phyloP scores from a whole-genome alignment of 2,113 vertebrate genomes.

The Lipophrys pholis region DNA sequence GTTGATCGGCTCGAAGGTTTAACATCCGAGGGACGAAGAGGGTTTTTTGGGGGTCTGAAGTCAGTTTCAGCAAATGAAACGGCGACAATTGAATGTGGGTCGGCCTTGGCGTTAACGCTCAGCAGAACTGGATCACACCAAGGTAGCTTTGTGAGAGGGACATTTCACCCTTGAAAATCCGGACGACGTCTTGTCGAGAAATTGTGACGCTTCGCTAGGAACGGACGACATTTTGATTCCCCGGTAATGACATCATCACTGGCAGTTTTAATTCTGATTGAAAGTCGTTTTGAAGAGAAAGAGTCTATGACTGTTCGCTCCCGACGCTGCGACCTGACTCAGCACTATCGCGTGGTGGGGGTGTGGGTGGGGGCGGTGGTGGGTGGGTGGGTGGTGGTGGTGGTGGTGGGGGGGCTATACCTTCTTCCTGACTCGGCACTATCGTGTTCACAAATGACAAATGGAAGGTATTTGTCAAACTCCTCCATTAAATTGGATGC shows the following conservation, averaged over 20 bases:
- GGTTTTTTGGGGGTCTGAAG: no score
- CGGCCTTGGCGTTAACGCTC: no score
- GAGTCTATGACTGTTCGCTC: conserved; percentile 78
- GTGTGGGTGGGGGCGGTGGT: no score
- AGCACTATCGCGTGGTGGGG: conserved; percentile 65
- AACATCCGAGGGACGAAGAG: no score
- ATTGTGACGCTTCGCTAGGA: no score
- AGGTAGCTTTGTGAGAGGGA: no score
- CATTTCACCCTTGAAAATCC: conserved; percentile 46
- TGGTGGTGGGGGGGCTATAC: background rate
- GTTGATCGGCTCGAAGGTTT: background rate
- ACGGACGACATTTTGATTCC: conserved; percentile 59
- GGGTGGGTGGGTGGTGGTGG: no score
- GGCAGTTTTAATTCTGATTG: conserved; percentile 81
- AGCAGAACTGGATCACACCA: background rate
- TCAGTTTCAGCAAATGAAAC: no score
- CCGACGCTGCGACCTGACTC: conserved; percentile 71
- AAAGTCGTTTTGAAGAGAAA: conserved; percentile 78
- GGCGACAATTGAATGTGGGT: no score
- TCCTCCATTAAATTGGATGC: conserved; percentile 79
- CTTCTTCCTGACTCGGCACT: conserved; percentile 76
- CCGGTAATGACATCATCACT: conserved; percentile 79
- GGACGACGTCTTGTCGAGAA: conserved; percentile 67
- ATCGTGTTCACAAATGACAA: conserved; percentile 67
- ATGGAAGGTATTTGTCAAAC: conserved; percentile 77